phyloP scores from a whole-genome alignment of 2,113 vertebrate genomes.

The Eurypyga helias region DNA sequence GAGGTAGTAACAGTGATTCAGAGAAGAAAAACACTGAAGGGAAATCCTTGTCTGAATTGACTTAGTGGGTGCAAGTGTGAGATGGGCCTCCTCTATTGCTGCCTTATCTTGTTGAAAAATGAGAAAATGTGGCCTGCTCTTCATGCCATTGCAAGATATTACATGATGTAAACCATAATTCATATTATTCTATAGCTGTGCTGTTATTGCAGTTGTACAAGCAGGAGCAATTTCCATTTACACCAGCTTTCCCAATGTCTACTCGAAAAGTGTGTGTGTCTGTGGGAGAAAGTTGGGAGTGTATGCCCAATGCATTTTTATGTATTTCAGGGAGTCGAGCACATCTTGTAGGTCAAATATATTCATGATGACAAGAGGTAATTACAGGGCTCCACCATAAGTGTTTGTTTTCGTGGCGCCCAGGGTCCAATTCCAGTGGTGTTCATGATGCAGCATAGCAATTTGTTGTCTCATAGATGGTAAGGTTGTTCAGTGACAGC shows the following conservation, averaged over 20 bases:
- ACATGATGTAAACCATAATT: not conserved
- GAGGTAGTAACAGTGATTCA: not conserved
- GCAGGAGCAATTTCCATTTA: not conserved
- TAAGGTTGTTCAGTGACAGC: not conserved
- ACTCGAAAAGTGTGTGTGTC: not conserved
- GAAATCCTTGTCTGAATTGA: not conserved
- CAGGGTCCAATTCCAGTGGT: not conserved
- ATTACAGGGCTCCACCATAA: not conserved
- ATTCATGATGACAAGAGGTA: not conserved
- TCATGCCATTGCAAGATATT: not conserved
- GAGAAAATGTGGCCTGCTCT: not conserved
- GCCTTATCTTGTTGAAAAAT: not conserved
- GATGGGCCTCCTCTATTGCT: not conserved
- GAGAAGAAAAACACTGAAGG: not conserved
- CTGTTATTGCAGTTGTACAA: not conserved
- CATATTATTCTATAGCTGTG: not conserved
- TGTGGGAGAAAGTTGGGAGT: not conserved
- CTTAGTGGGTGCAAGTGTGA: not conserved
- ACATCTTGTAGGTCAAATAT: not conserved
- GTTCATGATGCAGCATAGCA: not conserved
- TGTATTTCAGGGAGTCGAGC: not conserved
- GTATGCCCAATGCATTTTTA: not conserved
- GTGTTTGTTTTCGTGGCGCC: not conserved
- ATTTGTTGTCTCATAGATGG: not conserved
- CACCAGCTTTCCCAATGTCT: not conserved